These are phyloP conservation scores for Taenaris catops DNA, from an alignment of 2,888 invertebrate species.

Conservation along the genomic window DNA sequence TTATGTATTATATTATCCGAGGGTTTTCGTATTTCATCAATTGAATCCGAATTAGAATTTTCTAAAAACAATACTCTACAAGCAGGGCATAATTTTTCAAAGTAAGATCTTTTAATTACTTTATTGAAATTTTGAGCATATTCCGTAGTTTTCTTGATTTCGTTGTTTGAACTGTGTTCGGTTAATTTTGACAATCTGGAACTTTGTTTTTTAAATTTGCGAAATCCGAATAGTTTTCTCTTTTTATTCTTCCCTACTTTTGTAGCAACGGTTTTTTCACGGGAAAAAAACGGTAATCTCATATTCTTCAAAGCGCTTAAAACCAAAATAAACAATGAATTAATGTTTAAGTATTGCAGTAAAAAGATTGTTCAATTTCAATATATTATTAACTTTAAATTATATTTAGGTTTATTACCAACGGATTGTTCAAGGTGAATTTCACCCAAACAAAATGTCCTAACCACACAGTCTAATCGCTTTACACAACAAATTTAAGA, in stretches of 20 bases:
- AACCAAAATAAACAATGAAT: too few species aligned
- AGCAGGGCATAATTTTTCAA: conserved; percentile 21
- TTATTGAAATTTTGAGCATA: conserved; percentile 8
- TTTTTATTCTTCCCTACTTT: conserved; percentile 39
- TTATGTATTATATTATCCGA: conserved; percentile 20
- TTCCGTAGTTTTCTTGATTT: conserved; percentile 5
- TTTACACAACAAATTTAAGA: too few species aligned
- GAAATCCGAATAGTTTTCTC: conserved; percentile 34
- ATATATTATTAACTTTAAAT: too few species aligned
- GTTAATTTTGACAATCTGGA: conserved; percentile 5
- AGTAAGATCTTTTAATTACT: conserved; percentile 24
- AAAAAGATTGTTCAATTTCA: too few species aligned
- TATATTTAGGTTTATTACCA: too few species aligned
- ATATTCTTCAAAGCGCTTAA: conserved; percentile 39
- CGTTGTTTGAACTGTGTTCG: conserved; percentile 1
- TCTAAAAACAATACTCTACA: conserved; percentile 20
- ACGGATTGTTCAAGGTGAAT: too few species aligned
- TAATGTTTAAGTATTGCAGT: too few species aligned
- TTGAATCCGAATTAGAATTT: conserved; percentile 1
- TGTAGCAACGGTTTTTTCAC: conserved; percentile 34
- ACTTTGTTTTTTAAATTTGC: conserved; percentile 15
- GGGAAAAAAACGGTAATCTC: conserved; percentile 64
- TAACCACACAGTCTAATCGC: too few species aligned
- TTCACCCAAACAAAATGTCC: too few species aligned
- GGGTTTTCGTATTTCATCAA: conserved; percentile 3